These are phyloP conservation scores for Pammene aurita DNA, from an alignment of 2,888 invertebrate genomes.

Conservation along the genomic window DNA sequence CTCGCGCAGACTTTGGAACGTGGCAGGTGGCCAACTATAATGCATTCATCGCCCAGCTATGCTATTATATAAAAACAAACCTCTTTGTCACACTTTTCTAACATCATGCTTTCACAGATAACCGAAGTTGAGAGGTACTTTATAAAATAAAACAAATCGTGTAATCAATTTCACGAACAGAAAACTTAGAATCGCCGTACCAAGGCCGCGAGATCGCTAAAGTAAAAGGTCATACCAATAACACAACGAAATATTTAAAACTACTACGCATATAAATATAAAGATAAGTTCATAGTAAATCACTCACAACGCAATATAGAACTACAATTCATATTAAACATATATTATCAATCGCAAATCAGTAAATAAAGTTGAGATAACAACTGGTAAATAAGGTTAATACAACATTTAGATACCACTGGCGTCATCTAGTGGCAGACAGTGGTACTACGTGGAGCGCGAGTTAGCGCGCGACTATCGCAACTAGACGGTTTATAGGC, in stretches of 20 bases:
- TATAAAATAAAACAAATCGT: conserved; percentile 4
- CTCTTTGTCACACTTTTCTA: conserved; percentile 3
- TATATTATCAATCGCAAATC: conserved; percentile 22
- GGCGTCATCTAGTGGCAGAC: conserved; percentile 54
- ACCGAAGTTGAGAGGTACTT: too few species aligned
- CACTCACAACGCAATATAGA: neutral
- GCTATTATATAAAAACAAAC: conserved; percentile 1
- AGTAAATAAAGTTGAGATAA: conserved; percentile 21
- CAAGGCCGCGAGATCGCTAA: conserved; percentile 4
- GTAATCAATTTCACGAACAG: neutral
- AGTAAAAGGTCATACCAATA: conserved; percentile 14
- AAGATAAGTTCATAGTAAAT: neutral
- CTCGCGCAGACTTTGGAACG: conserved; percentile 17
- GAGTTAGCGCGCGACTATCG: conserved; percentile 23
- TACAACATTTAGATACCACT: conserved; percentile 44
- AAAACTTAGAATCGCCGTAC: conserved; percentile 6
- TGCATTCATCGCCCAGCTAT: conserved; percentile 7
- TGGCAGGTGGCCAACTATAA: conserved; percentile 16
- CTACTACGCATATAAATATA: neutral
- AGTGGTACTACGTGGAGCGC: conserved; percentile 37
- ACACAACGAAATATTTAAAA: neutral
- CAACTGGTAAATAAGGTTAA: conserved; percentile 23
- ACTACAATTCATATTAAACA: neutral
- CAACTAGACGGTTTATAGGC: conserved; percentile 30
- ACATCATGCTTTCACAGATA: neutral